phyloP scores from a whole-genome alignment of 2,113 vertebrate genomes.

The Antechinus flavipes region DNA sequence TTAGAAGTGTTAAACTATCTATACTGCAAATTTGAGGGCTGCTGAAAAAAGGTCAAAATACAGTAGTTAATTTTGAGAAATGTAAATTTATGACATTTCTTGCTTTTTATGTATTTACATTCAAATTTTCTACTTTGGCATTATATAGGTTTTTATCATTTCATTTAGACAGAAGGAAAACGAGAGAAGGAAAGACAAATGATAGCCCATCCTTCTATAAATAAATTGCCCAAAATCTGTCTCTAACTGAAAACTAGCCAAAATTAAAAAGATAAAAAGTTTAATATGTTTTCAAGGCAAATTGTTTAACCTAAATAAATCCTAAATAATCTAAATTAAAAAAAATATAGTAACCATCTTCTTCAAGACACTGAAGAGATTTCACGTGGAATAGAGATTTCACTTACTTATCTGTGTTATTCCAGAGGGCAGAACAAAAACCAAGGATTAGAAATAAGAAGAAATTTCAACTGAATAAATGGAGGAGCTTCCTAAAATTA shows the following conservation, averaged over 20 bases:
- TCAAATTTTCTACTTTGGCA: not conserved
- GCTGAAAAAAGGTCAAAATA: constrained; percentile 33
- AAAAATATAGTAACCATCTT: not conserved
- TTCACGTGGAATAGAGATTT: not conserved
- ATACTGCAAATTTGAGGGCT: not conserved
- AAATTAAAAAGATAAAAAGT: not conserved
- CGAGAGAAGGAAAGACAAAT: constrained; percentile 29
- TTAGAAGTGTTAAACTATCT: not conserved
- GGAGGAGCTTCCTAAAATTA: not conserved
- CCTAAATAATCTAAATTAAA: too few species aligned
- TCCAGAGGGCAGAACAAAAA: not conserved
- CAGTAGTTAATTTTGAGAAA: constrained; percentile 29
- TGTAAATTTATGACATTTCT: constrained; percentile 16
- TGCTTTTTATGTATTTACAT: constrained; percentile 35
- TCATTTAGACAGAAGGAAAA: constrained; percentile 40
- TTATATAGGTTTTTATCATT: constrained; percentile 34
- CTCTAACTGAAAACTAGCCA: constrained; percentile 17
- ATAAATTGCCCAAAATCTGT: not conserved
- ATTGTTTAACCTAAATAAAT: not conserved
- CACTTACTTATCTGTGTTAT: not conserved
- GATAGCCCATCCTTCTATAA: not conserved
- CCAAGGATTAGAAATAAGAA: not conserved
- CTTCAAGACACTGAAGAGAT: not conserved
- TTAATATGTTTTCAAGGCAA: not conserved
- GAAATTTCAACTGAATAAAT: not conserved